Evolutionary conservation across 2,797 vertebrate genomes (phyloP), one percentile per base, ranked within the genome.

Genomic region (Bovichtus diacanthus): DNA sequence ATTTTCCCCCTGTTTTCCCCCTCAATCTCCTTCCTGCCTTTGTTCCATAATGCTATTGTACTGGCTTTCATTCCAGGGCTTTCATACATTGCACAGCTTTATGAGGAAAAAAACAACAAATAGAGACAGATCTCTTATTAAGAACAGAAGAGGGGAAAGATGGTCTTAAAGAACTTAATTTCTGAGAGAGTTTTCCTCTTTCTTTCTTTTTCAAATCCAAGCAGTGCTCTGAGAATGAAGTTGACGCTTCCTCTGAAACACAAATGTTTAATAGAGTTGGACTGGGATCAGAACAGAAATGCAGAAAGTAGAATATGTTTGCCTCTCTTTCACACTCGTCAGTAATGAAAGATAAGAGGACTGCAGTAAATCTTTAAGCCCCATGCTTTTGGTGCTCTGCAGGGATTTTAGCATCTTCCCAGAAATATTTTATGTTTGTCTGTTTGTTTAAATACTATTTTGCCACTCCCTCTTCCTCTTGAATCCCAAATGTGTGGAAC

Each of bases 61-160:
- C 89, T 88, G 78, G 67, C 91, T 94, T 94, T 94, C 90, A 91
- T 94, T 95, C 83, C 69, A 67, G 78, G 76, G 88, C 93, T 94
- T 96, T 95, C 92, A 95, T 95, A 95, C 88, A 73, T 94, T 82
- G 89, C 93, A 86, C 81, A 87, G 94, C 92, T 94, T 94, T 92
- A 88, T 92, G 84, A 85, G 85, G 69, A 81, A n/a, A 87, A 93
- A 85, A 87, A 91, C 86, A 91, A 89, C 79, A 90, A 88, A 94
- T 93, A 85, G 88, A 91, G 92, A 94, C 88, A 81, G 88, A 94
- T 93, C 91, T 90, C 88, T 89, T 93, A 88, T 93, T 92, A 91
- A 91, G 88, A 93, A 93, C 81, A 93, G 89, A 92, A 89, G 84
- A 84, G 78, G 76, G 86, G 62, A 76, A 93, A 91, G 90, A 93